Evolutionary conservation across 2,888 invertebrate genomes (phyloP).

Genomic region (Epistrophella euchroma): DNA sequence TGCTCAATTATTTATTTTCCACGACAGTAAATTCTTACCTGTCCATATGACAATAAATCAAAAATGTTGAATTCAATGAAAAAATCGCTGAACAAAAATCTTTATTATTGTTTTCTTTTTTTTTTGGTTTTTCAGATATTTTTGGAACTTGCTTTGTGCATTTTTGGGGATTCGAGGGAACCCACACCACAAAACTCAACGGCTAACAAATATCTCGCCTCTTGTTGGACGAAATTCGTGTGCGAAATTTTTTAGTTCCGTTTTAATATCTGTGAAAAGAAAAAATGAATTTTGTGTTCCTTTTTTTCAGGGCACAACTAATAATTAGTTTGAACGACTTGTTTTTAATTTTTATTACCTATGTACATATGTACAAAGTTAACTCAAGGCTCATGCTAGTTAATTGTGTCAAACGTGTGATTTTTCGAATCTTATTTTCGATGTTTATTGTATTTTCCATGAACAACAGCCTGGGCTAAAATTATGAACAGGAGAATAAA

Average conservation of each 20-base stretch:
- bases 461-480: no score
- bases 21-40: constrained; percentile 72
- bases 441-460: no score
- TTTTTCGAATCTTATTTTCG: no score
- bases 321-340: no score
- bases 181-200: constrained; percentile 55
- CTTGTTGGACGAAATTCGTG: constrained; percentile 67
- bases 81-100: constrained; percentile 53
- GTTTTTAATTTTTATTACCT: no score
- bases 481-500: no score
- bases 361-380: no score
- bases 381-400: no score
- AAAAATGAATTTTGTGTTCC: not conserved
- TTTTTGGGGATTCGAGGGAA: constrained; percentile 61
- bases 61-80: constrained; percentile 68
- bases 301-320: not conserved
- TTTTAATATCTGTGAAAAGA: constrained; percentile 12
- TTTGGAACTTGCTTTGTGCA: constrained; percentile 27
- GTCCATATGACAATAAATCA: constrained; percentile 73
- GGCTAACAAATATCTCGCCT: not conserved
- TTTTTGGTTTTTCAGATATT: not conserved
- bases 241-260: constrained; percentile 47
- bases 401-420: no score
- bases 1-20: constrained; percentile 73
- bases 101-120: constrained; percentile 30